These are phyloP conservation scores for Glyphotaelius pellucidus DNA, from an alignment of 2,888 invertebrate species.

Conservation along the genomic window DNA sequence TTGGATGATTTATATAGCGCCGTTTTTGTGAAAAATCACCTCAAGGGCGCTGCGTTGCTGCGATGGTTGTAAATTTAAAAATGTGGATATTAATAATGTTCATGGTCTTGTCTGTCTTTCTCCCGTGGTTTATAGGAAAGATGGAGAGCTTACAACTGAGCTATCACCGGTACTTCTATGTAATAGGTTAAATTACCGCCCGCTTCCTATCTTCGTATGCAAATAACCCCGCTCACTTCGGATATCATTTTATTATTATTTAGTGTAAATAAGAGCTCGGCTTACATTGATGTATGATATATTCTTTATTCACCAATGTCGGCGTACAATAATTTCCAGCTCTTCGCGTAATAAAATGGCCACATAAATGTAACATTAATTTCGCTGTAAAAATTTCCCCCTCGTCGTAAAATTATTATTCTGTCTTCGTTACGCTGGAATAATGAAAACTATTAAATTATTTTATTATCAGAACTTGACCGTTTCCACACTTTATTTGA, in stretches of 20 bases:
- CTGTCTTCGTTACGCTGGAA: background rate
- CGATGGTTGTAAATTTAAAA: too few relatives aligned
- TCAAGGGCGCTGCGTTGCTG: too few relatives aligned
- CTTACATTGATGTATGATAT: background rate
- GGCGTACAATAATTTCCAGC: background rate
- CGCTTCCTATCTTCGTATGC: background rate
- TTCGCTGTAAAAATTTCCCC: constrained; percentile 14
- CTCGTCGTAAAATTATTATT: constrained; percentile 34
- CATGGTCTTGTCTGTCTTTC: background rate
- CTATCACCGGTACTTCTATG: background rate
- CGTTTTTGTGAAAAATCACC: too few relatives aligned
- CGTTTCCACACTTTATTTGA: background rate
- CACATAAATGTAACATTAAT: constrained; percentile 14
- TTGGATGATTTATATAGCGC: too few relatives aligned
- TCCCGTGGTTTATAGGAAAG: background rate
- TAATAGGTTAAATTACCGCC: background rate
- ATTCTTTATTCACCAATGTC: background rate
- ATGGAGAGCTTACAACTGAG: background rate
- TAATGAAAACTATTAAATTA: background rate
- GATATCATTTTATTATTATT: background rate
- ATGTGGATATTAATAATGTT: background rate
- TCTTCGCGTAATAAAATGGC: background rate
- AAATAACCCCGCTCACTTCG: background rate
- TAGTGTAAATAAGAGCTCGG: background rate
- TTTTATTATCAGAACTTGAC: constrained; percentile 7